Evolutionary conservation across 2,797 vertebrate species (phyloP).

Genomic region (Peromyscus aztecus): DNA sequence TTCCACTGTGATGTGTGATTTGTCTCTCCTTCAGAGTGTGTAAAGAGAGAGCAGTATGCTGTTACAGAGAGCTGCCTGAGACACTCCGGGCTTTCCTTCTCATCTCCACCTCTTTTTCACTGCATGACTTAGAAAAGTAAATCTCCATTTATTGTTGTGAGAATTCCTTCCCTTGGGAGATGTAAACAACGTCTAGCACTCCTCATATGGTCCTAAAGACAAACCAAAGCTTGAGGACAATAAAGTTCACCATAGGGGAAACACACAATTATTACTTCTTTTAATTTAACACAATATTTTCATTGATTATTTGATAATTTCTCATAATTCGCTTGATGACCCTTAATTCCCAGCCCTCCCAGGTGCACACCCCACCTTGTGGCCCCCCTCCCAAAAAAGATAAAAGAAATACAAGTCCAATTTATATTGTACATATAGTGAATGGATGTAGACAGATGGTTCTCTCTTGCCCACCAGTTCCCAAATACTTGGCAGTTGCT

Average conservation of each 20-base stretch:
- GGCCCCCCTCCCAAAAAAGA: not conserved
- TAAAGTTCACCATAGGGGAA: not conserved
- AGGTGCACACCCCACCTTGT: not conserved
- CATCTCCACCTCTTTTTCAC: not conserved
- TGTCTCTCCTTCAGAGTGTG: not conserved
- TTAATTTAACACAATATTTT: not conserved
- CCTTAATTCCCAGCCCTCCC: not conserved
- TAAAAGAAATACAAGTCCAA: too few relatives aligned
- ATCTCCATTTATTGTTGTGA: not conserved
- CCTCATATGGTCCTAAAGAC: not conserved
- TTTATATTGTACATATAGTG: too few relatives aligned
- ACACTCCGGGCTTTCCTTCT: not conserved
- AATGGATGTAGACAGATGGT: too few relatives aligned
- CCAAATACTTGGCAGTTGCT: too few relatives aligned
- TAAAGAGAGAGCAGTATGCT: not conserved
- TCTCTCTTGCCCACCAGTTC: too few relatives aligned
- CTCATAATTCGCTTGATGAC: not conserved
- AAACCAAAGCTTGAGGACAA: not conserved
- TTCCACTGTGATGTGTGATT: not conserved
- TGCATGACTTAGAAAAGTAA: not conserved
- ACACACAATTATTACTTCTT: not conserved
- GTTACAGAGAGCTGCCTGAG: not conserved
- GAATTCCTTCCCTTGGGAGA: not conserved
- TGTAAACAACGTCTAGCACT: not conserved
- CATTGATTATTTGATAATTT: not conserved